Percentiles rank a stretch among this genome's conserved stretches.
These are phyloP conservation scores for Nothobranchius kuhntae DNA, from an alignment of 2,113 vertebrate species.

Conservation along the genomic window DNA sequence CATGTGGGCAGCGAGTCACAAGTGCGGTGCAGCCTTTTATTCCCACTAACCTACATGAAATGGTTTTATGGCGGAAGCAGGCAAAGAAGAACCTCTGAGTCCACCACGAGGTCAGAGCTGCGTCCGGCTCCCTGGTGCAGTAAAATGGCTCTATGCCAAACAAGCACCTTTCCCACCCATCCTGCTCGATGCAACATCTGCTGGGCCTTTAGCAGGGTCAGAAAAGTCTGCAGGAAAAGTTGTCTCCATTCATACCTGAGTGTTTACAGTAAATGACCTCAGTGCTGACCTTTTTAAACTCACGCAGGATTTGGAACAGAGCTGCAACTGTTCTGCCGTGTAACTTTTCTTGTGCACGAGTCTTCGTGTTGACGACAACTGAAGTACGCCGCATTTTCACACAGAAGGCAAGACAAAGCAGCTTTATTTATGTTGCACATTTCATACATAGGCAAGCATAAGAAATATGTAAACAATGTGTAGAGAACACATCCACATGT, in stretches of 20 bases:
- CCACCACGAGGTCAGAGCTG: slow-evolving; percentile 57
- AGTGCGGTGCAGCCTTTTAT: slow-evolving; percentile 52
- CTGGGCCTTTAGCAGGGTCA: slow-evolving; percentile 30
- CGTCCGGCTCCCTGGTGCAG: slow-evolving; percentile 57
- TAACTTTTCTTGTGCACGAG: too few relatives aligned
- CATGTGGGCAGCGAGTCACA: slow-evolving; percentile 52
- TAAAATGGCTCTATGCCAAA: slow-evolving; percentile 52
- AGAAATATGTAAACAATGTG: too few relatives aligned
- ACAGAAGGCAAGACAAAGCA: too few relatives aligned
- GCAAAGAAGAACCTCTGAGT: slow-evolving; percentile 43
- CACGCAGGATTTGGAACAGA: too few relatives aligned
- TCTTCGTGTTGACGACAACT: too few relatives aligned
- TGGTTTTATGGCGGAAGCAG: slow-evolving; percentile 50
- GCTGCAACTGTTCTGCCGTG: too few relatives aligned
- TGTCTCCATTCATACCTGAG: slow-evolving; percentile 29
- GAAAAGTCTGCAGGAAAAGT: slow-evolving; percentile 30
- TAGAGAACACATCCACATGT: too few relatives aligned
- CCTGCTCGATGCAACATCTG: slow-evolving; percentile 46
- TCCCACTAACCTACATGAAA: slow-evolving; percentile 58
- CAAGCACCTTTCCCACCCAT: slow-evolving; percentile 48
- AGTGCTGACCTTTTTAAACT: not conserved
- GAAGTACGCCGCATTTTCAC: too few relatives aligned
- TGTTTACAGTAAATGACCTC: slow-evolving; percentile 29
- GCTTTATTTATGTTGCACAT: too few relatives aligned
- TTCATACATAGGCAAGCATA: too few relatives aligned